Conservation (phyloP, 2,113 vertebrate genomes). For the Potamarius usumacintae region DNA sequence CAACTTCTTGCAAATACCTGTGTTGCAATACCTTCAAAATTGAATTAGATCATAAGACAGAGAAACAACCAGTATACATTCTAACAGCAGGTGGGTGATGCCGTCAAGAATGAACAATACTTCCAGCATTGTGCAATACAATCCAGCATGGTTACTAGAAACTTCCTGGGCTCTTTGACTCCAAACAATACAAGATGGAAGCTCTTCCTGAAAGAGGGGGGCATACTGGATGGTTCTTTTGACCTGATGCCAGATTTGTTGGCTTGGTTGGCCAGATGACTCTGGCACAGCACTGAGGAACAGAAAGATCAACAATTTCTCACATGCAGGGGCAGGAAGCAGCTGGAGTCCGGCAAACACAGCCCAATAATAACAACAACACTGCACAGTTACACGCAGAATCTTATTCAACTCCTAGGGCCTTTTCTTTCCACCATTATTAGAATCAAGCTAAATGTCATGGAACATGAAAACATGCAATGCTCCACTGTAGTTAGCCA, state of each 20-base stretch:
- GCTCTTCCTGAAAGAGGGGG: constrained; percentile 11
- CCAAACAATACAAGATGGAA: not conserved
- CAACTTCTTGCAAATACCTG: not conserved
- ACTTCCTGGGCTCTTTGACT: not conserved
- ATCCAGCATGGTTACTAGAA: not conserved
- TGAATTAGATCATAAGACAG: not conserved
- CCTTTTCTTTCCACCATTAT: constrained; percentile 33
- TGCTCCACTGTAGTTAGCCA: not conserved
- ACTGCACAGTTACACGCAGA: constrained; percentile 54
- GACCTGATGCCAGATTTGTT: constrained; percentile 37
- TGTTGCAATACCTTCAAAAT: not conserved
- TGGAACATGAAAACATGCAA: not conserved
- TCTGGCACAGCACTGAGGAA: constrained; percentile 50
- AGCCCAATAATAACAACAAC: constrained; percentile 65
- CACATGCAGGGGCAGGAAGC: constrained; percentile 70
- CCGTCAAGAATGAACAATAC: not conserved
- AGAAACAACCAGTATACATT: not conserved
- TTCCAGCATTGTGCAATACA: not conserved
- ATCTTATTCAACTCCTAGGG: constrained; percentile 41
- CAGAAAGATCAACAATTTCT: constrained; percentile 72
- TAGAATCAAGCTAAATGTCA: not conserved
- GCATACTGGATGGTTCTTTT: constrained; percentile 30
- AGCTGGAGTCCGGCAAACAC: constrained; percentile 64
- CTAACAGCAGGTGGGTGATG: not conserved
- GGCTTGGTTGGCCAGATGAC: constrained; percentile 43